phyloP scores from a whole-genome alignment of 2,888 invertebrate genomes.

The Stictocephala bisonia region DNA sequence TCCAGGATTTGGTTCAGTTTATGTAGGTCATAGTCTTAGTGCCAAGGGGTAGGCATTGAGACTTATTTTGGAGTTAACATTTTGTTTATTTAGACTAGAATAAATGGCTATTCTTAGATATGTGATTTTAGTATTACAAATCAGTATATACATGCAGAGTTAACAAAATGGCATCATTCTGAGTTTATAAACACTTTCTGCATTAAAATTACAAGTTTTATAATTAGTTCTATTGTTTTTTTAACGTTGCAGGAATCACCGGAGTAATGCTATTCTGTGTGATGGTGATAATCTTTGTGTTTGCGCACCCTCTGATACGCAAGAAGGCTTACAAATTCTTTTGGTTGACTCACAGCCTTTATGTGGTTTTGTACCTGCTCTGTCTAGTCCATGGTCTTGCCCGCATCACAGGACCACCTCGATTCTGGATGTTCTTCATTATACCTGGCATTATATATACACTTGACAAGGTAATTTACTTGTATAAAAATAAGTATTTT shows the following conservation, averaged over 20 bases:
- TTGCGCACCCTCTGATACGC: conserved; percentile 92
- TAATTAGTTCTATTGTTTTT: conserved; percentile 42
- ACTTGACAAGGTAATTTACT: conserved; percentile 88
- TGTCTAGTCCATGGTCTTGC: conserved; percentile 92
- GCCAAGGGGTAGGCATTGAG: no score
- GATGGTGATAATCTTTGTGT: conserved; percentile 96
- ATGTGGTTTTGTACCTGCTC: conserved; percentile 85
- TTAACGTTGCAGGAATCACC: conserved; percentile 74
- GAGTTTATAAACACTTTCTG: no score
- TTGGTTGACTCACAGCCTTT: conserved; percentile 93
- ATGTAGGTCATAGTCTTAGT: no score
- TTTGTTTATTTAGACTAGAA: no score
- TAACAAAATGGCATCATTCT: no score
- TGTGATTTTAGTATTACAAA: no score
- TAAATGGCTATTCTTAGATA: no score
- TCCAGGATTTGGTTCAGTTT: no score
- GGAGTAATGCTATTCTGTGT: conserved; percentile 89
- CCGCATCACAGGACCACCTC: conserved; percentile 87
- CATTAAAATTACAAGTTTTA: neutral
- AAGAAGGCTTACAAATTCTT: conserved; percentile 96
- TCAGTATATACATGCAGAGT: no score
- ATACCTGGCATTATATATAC: conserved; percentile 91
- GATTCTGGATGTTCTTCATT: conserved; percentile 95
- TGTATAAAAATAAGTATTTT: no score
- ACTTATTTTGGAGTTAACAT: no score